Percentiles rank a stretch among this genome's conserved stretches.
phyloP scores from a whole-genome alignment of 2,113 vertebrate species.

The Serilophus lunatus region DNA sequence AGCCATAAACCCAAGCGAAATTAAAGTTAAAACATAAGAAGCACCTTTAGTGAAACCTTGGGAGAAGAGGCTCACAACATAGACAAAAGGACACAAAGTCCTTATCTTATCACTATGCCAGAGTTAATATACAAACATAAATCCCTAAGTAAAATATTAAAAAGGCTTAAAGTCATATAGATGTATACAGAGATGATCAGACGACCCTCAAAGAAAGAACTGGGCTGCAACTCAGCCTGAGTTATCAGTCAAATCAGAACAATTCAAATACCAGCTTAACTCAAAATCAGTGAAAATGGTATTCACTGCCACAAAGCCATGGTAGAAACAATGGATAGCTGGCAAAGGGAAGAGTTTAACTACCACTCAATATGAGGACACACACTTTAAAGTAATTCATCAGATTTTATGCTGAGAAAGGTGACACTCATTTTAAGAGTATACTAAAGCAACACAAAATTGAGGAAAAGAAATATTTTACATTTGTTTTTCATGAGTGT shows the following conservation, averaged over 20 bases:
- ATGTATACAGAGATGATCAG: neutral
- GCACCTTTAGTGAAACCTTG: neutral
- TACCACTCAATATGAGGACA: neutral
- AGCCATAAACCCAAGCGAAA: neutral
- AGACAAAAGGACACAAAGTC: neutral
- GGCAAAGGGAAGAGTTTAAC: neutral
- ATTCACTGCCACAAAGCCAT: neutral
- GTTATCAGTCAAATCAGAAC: neutral
- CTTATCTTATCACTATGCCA: neutral
- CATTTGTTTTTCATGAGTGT: neutral
- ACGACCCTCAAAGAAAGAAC: neutral
- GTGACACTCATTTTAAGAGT: neutral
- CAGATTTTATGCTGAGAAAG: conserved; percentile 13
- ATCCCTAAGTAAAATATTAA: neutral
- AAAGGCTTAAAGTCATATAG: neutral
- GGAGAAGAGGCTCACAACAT: neutral
- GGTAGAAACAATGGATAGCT: neutral
- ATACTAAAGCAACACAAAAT: neutral
- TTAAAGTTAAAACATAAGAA: neutral
- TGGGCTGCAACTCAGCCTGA: neutral
- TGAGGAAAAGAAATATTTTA: neutral
- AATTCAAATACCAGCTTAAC: neutral
- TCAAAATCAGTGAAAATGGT: neutral
- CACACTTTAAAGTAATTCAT: neutral
- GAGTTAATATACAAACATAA: neutral